These are phyloP conservation scores for Epinephelus awoara DNA, from an alignment of 2,797 vertebrate species.

Conservation along the genomic window DNA sequence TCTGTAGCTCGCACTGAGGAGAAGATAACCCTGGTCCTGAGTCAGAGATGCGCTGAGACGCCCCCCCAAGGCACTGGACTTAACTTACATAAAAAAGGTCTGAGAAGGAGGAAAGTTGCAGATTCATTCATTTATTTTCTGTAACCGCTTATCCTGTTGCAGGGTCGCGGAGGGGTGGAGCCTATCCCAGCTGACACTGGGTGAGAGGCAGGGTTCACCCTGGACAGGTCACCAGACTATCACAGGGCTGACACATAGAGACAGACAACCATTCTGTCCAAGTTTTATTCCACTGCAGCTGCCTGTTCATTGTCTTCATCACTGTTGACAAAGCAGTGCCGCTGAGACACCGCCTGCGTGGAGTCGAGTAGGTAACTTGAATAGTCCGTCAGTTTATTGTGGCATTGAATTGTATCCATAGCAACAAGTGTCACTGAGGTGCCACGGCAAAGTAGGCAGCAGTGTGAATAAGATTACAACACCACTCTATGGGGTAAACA, in stretches of 20 bases:
- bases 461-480: constrained; percentile 20
- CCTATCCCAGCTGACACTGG: too few species aligned
- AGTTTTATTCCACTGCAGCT: constrained; percentile 41
- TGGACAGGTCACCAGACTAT: too few species aligned
- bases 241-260: too few species aligned
- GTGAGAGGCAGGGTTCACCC: too few species aligned
- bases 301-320: constrained; percentile 49
- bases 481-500: not conserved
- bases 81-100: not conserved
- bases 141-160: too few species aligned
- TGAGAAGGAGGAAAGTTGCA: not conserved
- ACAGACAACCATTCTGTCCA: not conserved
- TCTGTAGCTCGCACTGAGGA: not conserved
- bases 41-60: constrained; percentile 20
- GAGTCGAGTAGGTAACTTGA: constrained; percentile 56
- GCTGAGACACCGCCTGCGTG: constrained; percentile 7
- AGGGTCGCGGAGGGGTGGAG: too few species aligned
- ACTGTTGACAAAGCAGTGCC: constrained; percentile 48
- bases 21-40: not conserved
- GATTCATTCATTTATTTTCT: too few species aligned
- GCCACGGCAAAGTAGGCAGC: constrained; percentile 32
- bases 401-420: constrained; percentile 62
- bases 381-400: constrained; percentile 52
- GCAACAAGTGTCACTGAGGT: constrained; percentile 68
- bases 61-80: not conserved